A percentile compares a stretch with the other conserved stretches of the same genome.
phyloP scores from a whole-genome alignment of 2,797 vertebrate genomes.

The Loriculus beryllinus region DNA sequence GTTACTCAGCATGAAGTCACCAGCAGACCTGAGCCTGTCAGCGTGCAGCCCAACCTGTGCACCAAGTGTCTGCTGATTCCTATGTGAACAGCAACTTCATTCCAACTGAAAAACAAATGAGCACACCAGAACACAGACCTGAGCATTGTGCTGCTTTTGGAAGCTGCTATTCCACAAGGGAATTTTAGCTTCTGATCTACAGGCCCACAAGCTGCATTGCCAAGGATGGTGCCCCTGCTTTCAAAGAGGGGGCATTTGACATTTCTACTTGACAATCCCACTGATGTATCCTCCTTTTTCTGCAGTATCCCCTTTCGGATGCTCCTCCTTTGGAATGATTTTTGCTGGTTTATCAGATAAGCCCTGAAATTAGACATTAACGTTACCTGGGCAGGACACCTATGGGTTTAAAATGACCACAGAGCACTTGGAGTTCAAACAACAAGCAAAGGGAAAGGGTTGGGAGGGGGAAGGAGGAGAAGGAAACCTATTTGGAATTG shows the following conservation, averaged over 20 bases:
- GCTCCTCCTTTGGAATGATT: neutral
- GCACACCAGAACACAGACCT: neutral
- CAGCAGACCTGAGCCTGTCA: neutral
- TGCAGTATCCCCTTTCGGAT: neutral
- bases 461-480: rapidly evolving
- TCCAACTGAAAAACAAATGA: neutral
- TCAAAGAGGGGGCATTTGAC: neutral
- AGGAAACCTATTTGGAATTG: neutral
- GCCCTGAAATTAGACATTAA: neutral
- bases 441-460: neutral
- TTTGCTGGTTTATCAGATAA: neutral
- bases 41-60: neutral
- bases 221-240: neutral
- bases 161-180: neutral
- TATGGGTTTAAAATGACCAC: neutral
- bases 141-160: neutral
- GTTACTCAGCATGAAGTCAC: neutral
- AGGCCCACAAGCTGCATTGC: neutral
- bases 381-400: neutral
- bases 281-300: neutral
- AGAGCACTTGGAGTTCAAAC: neutral
- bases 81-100: neutral
- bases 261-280: neutral
- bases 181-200: neutral
- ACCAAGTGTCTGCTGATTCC: neutral